phyloP scores from a whole-genome alignment of 2,113 vertebrate species.

The Pelodiscus sinensis region DNA sequence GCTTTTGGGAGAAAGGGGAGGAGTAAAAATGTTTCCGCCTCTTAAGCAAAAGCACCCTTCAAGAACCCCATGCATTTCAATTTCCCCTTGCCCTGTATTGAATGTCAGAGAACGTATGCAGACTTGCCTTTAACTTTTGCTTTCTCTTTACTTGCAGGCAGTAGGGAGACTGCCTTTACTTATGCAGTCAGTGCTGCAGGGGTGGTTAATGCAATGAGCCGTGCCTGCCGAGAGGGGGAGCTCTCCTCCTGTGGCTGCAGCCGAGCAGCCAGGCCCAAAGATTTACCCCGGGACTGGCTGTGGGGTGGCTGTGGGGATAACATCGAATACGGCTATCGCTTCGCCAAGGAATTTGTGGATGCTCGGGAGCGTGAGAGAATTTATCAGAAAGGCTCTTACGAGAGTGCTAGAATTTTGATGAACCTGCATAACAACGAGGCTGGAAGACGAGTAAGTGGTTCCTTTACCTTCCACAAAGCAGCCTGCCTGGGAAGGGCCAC shows the following conservation, averaged over 20 bases:
- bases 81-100: not conserved
- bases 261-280: conserved; percentile 91
- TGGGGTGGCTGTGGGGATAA: conserved; percentile 99
- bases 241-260: conserved; percentile 97
- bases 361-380: conserved; percentile 95
- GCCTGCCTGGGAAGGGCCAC: not conserved
- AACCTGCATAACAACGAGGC: conserved; percentile 98
- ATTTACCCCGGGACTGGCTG: conserved; percentile 96
- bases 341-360: conserved; percentile 97
- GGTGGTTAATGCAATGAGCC: conserved; percentile 96
- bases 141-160: conserved; percentile 80
- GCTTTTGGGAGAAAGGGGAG: not conserved
- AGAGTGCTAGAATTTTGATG: conserved; percentile 92
- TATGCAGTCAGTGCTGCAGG: conserved; percentile 96
- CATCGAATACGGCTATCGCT: conserved; percentile 95
- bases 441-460: conserved; percentile 88
- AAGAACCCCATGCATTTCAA: accelerated
- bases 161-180: conserved; percentile 96
- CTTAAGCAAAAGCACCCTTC: not conserved
- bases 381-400: conserved; percentile 89
- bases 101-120: not conserved
- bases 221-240: conserved; percentile 96
- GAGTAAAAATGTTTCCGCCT: not conserved
- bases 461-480: no score
- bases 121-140: not conserved